A percentile compares a stretch with the other conserved stretches of the same genome.
Conservation (phyloP, 2,888 invertebrate species). For the Chloroclystis v-ata region DNA sequence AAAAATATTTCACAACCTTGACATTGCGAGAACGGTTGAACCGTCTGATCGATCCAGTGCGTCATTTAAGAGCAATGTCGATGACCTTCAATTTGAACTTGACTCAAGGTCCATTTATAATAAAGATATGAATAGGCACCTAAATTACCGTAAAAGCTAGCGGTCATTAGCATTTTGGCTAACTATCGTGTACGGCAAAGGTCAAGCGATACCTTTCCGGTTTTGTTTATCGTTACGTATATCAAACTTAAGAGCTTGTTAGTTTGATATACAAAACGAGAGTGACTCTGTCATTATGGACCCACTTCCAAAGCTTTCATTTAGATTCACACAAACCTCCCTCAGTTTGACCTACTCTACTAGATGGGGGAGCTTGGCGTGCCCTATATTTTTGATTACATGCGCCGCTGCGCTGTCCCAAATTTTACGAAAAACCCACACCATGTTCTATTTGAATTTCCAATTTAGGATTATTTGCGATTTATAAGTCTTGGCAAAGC, state of each 20-base stretch:
- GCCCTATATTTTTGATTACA: conserved; percentile 14
- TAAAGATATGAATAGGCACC: conserved; percentile 39
- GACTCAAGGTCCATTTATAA: conserved; percentile 49
- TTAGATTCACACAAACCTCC: conserved; percentile 14
- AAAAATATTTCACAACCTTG: conserved; percentile 49
- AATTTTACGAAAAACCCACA: conserved; percentile 1
- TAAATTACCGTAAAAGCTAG: conserved; percentile 42
- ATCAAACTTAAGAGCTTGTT: too few species aligned
- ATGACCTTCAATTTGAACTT: conserved; percentile 63
- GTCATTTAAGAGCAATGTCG: conserved; percentile 67
- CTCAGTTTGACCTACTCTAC: conserved; percentile 18
- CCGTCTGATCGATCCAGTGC: conserved; percentile 63
- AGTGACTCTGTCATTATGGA: conserved; percentile 3
- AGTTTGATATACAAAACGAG: conserved; percentile 7
- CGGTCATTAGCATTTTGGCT: conserved; percentile 52
- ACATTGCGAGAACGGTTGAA: conserved; percentile 60
- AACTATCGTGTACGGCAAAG: conserved; percentile 25
- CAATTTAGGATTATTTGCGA: too few species aligned
- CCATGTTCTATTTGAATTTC: not conserved
- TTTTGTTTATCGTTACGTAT: conserved; percentile 14
- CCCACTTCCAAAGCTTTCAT: conserved; percentile 8
- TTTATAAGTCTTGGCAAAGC: too few species aligned
- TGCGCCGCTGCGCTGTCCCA: conserved; percentile 2
- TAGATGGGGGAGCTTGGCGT: conserved; percentile 9
- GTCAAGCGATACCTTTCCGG: conserved; percentile 26